A percentile compares a stretch with the other conserved stretches of the same genome.
Evolutionary conservation across 2,888 invertebrate species (phyloP).

Genomic region (Heteromurus nitidus): DNA sequence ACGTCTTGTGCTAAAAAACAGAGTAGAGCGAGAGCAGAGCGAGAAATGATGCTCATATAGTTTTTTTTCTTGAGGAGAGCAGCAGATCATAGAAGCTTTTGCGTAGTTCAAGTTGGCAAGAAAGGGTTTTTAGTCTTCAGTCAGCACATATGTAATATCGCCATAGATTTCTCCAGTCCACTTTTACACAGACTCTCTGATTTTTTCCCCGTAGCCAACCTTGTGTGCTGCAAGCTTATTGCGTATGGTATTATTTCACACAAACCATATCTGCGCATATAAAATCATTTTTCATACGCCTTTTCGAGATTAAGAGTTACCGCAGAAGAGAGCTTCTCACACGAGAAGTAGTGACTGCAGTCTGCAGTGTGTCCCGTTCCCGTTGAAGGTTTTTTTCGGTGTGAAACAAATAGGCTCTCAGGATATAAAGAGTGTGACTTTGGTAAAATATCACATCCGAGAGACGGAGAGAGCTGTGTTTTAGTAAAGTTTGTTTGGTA

Average conservation of each 20-base stretch:
- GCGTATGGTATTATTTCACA: background rate
- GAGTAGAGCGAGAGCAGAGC: background rate
- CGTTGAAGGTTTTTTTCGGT: background rate
- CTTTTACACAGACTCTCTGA: background rate
- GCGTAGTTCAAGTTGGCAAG: constrained; percentile 43
- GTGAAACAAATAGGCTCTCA: no score
- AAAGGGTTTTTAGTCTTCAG: background rate
- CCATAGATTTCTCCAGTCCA: constrained; percentile 19
- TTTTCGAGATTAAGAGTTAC: background rate
- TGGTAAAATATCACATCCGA: background rate
- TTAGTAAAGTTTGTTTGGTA: background rate
- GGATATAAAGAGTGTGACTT: no score
- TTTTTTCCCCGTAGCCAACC: background rate
- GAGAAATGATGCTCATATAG: constrained; percentile 2
- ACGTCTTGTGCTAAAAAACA: no score
- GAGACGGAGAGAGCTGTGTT: constrained; percentile 4
- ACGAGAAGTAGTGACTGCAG: constrained; percentile 3
- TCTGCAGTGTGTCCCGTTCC: background rate
- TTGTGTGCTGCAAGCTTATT: background rate
- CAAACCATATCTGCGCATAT: background rate
- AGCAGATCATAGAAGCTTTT: constrained; percentile 42
- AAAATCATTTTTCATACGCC: background rate
- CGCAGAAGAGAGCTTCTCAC: background rate
- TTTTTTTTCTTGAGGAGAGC: constrained; percentile 6
- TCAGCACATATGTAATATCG: constrained; percentile 1